phyloP scores from a whole-genome alignment of 2,113 vertebrate genomes.

The Chaenocephalus aceratus region DNA sequence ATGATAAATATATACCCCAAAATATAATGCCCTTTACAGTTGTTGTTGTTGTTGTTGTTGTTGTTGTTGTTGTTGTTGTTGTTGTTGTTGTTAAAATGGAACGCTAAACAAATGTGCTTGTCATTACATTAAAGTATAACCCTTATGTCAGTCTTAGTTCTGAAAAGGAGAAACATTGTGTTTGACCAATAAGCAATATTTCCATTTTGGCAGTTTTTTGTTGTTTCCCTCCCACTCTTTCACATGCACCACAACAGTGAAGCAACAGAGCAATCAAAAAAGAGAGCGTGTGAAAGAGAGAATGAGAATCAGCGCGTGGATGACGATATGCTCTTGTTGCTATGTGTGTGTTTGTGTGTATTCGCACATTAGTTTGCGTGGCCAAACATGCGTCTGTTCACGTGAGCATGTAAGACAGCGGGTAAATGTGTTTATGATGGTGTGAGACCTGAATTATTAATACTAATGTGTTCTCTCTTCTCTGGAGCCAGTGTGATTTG shows the following conservation, averaged over 20 bases:
- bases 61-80: too few relatives aligned
- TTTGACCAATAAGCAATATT: not conserved
- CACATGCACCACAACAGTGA: not conserved
- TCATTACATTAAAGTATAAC: too few relatives aligned
- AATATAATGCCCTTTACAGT: too few relatives aligned
- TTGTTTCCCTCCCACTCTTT: not conserved
- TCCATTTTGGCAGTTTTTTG: not conserved
- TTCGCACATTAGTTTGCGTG: not conserved
- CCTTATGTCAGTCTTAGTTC: too few relatives aligned
- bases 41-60: too few relatives aligned
- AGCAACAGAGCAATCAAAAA: not conserved
- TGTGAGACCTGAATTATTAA: slow-evolving; percentile 64
- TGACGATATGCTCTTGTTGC: not conserved
- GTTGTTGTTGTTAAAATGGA: too few relatives aligned
- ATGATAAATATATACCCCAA: too few relatives aligned
- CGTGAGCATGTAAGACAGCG: slow-evolving; percentile 32
- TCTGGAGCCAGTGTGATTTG: slow-evolving; percentile 3
- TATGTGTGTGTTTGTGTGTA: not conserved
- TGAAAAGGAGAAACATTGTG: too few relatives aligned
- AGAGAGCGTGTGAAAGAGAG: not conserved
- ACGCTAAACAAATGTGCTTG: too few relatives aligned
- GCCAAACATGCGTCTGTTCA: slow-evolving; percentile 12
- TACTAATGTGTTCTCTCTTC: slow-evolving; percentile 38
- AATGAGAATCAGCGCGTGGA: not conserved
- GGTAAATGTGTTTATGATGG: slow-evolving; percentile 42